Conservation (phyloP, 2,888 invertebrate genomes). For the Acleris cristana region DNA sequence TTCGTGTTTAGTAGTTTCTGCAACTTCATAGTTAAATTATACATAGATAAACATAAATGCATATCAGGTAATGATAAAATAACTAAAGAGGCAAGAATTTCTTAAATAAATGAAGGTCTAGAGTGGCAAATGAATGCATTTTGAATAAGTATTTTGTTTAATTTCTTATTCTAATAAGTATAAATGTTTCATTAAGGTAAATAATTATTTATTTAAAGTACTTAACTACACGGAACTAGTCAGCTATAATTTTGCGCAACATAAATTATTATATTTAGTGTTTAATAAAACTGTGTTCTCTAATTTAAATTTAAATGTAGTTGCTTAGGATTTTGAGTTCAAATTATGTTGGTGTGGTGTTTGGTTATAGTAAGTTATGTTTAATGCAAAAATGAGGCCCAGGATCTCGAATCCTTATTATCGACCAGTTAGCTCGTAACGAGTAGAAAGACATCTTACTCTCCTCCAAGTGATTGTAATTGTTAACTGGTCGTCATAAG, state of each 20-base stretch:
- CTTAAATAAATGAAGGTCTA: conserved; percentile 63
- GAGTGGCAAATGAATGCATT: conserved; percentile 67
- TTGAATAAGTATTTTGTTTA: conserved; percentile 58
- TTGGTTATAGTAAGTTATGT: conserved; percentile 71
- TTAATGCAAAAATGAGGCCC: conserved; percentile 21
- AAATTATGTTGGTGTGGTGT: conserved; percentile 83
- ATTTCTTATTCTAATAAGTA: conserved; percentile 74
- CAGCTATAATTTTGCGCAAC: conserved; percentile 84
- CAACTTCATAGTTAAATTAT: conserved; percentile 75
- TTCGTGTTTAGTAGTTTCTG: conserved; percentile 69
- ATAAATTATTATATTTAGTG: conserved; percentile 72
- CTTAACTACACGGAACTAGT: conserved; percentile 84
- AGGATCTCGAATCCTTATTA: background rate
- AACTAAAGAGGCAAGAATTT: conserved; percentile 63
- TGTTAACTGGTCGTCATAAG: conserved; percentile 7
- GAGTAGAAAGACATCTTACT: too few relatives aligned
- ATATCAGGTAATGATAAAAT: conserved; percentile 64
- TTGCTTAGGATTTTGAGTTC: conserved; percentile 78
- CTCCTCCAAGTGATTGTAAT: background rate
- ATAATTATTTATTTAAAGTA: conserved; percentile 82
- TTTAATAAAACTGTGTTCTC: conserved; percentile 79
- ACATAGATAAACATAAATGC: conserved; percentile 72
- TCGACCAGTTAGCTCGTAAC: background rate
- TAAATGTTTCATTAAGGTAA: conserved; percentile 79
- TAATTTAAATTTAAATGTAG: conserved; percentile 65